Percentiles rank a stretch among this genome's conserved stretches.
These are phyloP conservation scores for Rhopalosiphum nymphaeae DNA, from an alignment of 2,888 invertebrate genomes.

Conservation along the genomic window DNA sequence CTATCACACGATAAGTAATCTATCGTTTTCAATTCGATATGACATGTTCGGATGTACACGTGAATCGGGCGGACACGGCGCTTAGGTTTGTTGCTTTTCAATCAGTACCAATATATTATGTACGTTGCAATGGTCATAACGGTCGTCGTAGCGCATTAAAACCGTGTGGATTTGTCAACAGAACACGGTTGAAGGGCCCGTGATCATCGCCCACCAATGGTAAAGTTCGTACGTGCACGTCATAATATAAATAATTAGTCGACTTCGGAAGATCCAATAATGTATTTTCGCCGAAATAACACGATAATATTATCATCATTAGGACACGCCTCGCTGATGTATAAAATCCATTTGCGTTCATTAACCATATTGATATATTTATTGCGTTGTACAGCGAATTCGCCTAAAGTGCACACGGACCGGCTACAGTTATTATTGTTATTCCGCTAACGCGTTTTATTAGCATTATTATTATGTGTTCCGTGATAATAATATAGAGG, in stretches of 20 bases:
- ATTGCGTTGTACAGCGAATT: background rate
- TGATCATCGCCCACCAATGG: background rate
- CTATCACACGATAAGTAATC: no score
- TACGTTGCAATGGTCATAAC: no score
- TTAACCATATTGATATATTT: conserved; percentile 14
- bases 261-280: background rate
- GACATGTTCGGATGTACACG: no score
- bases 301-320: background rate
- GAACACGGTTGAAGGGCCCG: background rate
- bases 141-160: no score
- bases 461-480: background rate
- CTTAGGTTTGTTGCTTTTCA: no score
- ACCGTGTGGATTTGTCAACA: background rate
- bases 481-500: background rate
- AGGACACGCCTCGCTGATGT: background rate
- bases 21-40: no score
- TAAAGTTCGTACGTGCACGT: background rate
- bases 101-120: no score
- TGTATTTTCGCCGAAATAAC: background rate
- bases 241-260: background rate
- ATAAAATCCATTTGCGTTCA: conserved; percentile 28
- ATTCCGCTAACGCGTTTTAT: background rate
- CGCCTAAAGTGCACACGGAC: background rate
- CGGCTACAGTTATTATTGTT: background rate
- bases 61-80: no score